Base-by-base conservation (phyloP, 2,113 vertebrate genomes). In the Damaliscus lunatus region DNA sequence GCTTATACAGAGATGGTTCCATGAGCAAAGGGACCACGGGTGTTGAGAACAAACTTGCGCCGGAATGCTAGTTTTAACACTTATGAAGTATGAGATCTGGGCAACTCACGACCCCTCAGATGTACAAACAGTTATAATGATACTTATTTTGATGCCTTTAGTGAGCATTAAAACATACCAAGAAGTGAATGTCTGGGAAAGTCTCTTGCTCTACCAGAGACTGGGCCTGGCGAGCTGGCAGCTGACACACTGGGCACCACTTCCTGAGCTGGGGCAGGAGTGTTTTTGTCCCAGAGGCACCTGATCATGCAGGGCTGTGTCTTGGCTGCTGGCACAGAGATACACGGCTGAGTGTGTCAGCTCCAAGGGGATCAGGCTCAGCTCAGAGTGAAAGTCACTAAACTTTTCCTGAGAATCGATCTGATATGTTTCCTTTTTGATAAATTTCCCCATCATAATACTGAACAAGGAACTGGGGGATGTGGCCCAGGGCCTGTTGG, bases 301-400 rank as follows among this genome's bases (percentile, higher is more conserved):
- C 23, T 13, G 23, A 25, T 43, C 36, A 3, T 43, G 23, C 6
- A 43, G 23, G 23, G 71, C 92, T 96, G 82, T 97, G 97, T 7
- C 7, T 19, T 29, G 31, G 11, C 84, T 98, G 93, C 46, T 89
- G 62, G 95, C 77, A 25, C 96, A 98, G 57, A 59, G 10, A 95
- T 95, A 93, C 15, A 74, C 3, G 1, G 90, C 88, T 0, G 55
- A 25, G 55, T 25, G 8, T 0, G 1, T 57, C 21, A 23, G 21
- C 55, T 23, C 21, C 8, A 57, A 21, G 19, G 17, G 0, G 1
- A 2, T 55, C 53, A 21, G 0, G 53, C 0, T 55, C 53, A 55
- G 67, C 10, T 59, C 57, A 59, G 57, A 59, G 25, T 1, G 4
- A 59, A 0, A 3, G 11, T 55, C 1, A 1, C 0, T 0, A 5